phyloP scores from a whole-genome alignment of 2,113 vertebrate species.

The Corydoras maculifer region DNA sequence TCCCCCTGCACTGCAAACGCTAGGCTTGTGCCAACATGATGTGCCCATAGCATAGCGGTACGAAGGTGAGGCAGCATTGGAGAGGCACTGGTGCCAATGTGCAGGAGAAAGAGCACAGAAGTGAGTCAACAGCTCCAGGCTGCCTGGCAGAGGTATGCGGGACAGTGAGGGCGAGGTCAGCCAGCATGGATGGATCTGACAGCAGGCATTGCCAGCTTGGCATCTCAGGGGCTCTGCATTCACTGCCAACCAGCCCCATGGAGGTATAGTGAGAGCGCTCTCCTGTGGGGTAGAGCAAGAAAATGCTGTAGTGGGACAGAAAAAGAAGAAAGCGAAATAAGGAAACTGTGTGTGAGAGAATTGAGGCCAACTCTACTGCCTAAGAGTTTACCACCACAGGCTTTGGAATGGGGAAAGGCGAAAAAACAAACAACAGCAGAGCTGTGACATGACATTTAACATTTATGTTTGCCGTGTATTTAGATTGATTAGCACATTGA shows the following conservation, averaged over 20 bases:
- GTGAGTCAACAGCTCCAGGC: slow-evolving; percentile 47
- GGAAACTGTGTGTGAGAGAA: slow-evolving; percentile 16
- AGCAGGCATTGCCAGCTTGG: slow-evolving; percentile 49
- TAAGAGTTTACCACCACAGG: slow-evolving; percentile 38
- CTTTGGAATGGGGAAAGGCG: slow-evolving; percentile 36
- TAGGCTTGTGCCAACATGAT: slow-evolving; percentile 23
- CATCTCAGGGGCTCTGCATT: slow-evolving; percentile 45
- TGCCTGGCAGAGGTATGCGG: slow-evolving; percentile 42
- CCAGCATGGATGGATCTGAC: slow-evolving; percentile 49
- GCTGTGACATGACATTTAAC: slow-evolving; percentile 44
- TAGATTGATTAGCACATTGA: slow-evolving; percentile 23
- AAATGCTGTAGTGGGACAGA: slow-evolving; percentile 21
- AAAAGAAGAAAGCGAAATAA: slow-evolving; percentile 14
- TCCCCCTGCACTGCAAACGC: slow-evolving; percentile 13
- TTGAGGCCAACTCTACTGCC: slow-evolving; percentile 40
- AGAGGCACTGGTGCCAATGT: slow-evolving; percentile 25
- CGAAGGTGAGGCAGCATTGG: slow-evolving; percentile 28
- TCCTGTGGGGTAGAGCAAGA: slow-evolving; percentile 38
- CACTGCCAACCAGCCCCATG: slow-evolving; percentile 43
- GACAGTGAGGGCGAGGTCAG: slow-evolving; percentile 43
- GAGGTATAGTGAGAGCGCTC: slow-evolving; percentile 39
- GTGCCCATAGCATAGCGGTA: slow-evolving; percentile 19
- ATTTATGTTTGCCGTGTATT: slow-evolving; percentile 31
- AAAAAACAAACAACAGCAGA: slow-evolving; percentile 45
- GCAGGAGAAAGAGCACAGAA: slow-evolving; percentile 36